phyloP scores from a whole-genome alignment of 2,113 vertebrate species.

The Noturus placidus region DNA sequence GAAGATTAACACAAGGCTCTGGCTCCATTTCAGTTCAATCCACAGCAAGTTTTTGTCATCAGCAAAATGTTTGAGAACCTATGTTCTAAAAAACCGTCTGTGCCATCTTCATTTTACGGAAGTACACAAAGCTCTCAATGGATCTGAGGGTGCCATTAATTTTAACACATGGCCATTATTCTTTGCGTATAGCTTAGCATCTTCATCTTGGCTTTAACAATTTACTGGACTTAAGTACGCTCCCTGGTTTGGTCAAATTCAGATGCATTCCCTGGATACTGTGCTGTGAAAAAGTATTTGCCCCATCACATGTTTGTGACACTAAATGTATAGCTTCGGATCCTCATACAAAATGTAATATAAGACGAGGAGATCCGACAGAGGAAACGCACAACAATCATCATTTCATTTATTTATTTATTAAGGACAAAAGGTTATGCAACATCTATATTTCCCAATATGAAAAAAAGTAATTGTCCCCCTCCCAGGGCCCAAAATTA shows the following conservation, averaged over 20 bases:
- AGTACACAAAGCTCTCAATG: not conserved
- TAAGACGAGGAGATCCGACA: not conserved
- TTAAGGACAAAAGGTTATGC: not conserved
- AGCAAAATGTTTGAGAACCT: too few species aligned
- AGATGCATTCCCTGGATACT: not conserved
- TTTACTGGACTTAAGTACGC: not conserved
- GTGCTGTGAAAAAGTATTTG: not conserved
- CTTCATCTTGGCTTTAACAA: not conserved
- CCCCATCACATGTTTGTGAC: not conserved
- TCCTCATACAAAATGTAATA: not conserved
- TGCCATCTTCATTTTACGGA: too few species aligned
- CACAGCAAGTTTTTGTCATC: not conserved
- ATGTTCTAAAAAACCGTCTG: not conserved
- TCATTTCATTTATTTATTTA: not conserved
- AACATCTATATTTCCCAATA: not conserved
- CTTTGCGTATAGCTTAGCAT: not conserved
- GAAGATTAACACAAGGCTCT: not conserved
- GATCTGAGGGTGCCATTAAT: not conserved
- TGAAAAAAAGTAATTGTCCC: not conserved
- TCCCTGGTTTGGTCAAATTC: not conserved
- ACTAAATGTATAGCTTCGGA: not conserved
- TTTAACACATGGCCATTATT: not conserved
- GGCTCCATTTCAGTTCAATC: not conserved
- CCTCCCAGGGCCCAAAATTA: not conserved
- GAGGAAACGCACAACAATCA: not conserved